Evolutionary conservation across 2,888 invertebrate genomes (phyloP).

Genomic region (Drosophila pegasa): DNA sequence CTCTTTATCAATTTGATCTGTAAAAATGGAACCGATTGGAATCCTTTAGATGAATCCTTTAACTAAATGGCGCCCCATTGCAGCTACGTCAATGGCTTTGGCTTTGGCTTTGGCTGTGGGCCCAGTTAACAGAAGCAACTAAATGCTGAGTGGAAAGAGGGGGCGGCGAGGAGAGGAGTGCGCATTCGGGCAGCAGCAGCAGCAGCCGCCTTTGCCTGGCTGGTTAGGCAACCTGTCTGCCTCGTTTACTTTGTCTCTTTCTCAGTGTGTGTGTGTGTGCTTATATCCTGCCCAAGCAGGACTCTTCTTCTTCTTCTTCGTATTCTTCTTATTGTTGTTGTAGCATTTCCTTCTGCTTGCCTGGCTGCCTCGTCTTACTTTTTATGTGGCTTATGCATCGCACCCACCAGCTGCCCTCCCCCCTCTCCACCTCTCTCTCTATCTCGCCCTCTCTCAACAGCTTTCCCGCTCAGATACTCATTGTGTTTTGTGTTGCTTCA

Average conservation of each 20-base stretch:
- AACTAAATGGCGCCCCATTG: constrained; percentile 18
- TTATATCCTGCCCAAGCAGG: constrained; percentile 42
- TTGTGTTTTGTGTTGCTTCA: constrained; percentile 36
- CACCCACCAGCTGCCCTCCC: not conserved
- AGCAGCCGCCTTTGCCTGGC: constrained; percentile 1
- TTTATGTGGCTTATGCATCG: constrained; percentile 65
- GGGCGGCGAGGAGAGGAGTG: not conserved
- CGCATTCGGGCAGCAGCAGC: not conserved
- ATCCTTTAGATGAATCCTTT: not conserved
- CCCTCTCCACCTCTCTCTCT: not conserved
- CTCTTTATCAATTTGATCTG: not conserved
- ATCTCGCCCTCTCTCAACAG: not conserved
- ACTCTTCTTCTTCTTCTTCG: constrained; percentile 2
- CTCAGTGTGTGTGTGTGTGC: constrained; percentile 38
- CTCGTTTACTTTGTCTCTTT: constrained; percentile 53
- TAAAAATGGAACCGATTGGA: not conserved
- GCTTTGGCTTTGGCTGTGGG: constrained; percentile 17
- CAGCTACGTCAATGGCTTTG: constrained; percentile 32
- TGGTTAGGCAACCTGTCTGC: constrained; percentile 39
- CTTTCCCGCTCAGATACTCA: constrained; percentile 29
- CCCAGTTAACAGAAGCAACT: constrained; percentile 17
- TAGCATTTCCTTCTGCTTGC: constrained; percentile 31
- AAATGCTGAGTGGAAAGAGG: not conserved
- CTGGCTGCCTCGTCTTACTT: constrained; percentile 46
- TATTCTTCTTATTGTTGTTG: constrained; percentile 1